Conservation (phyloP, 2,113 vertebrate genomes). For the Podilymbus podiceps region DNA sequence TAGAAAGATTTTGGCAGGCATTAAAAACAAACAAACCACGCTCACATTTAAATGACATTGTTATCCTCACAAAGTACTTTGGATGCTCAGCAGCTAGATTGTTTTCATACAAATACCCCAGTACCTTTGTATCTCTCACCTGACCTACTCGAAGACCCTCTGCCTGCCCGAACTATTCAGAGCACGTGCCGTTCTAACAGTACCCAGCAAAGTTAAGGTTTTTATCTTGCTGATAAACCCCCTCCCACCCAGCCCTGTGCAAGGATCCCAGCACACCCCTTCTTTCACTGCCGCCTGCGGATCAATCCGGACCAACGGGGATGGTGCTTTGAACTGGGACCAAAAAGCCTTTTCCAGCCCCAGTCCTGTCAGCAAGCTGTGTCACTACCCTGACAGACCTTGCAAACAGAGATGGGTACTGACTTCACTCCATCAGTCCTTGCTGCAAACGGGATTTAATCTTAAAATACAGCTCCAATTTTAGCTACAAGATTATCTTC, state of each 20-base stretch:
- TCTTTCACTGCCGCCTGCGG: fast-evolving
- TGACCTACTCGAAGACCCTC: not conserved
- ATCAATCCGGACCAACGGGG: fast-evolving
- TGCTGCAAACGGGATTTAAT: fast-evolving
- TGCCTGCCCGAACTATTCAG: not conserved
- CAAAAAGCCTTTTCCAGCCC: not conserved
- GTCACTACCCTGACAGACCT: not conserved
- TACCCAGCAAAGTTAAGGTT: not conserved
- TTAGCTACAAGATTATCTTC: not conserved
- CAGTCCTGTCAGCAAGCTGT: not conserved
- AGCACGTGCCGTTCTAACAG: not conserved
- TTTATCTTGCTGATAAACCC: not conserved
- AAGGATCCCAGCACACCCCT: not conserved
- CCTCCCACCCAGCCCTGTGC: not conserved
- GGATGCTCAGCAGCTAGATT: not conserved
- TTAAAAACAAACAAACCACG: not conserved
- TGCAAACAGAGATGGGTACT: not conserved
- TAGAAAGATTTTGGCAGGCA: constrained; percentile 52
- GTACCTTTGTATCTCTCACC: not conserved
- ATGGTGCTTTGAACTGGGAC: not conserved
- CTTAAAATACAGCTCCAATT: not conserved
- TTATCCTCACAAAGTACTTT: not conserved
- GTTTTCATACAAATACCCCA: fast-evolving
- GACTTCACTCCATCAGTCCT: not conserved
- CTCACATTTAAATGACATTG: not conserved